Evolutionary conservation across 2,888 invertebrate genomes (phyloP), one percentile per base, ranked within the genome.

Genomic region (Buathra laborator): DNA sequence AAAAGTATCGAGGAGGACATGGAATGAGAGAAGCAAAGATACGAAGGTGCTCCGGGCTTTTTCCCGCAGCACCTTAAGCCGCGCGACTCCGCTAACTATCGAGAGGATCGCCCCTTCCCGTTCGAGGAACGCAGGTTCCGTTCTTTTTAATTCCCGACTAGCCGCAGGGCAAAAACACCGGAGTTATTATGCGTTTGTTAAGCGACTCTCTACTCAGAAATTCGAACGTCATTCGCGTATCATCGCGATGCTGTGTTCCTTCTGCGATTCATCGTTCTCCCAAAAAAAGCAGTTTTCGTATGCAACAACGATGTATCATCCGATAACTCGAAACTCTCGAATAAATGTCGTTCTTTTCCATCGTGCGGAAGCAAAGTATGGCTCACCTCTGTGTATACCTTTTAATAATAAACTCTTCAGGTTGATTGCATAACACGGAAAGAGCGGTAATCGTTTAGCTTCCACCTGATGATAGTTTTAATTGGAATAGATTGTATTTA

Each of bases 401-500:
- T 53, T 67, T 10, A 46, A 44, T 32, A 29, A 71, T 59, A 59
- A 72, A 66, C n/a, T 78, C 59, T 66, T 7, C 77, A 81, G 82
- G 62, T 66, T 32, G 79, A 76, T 85, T 83, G 76, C 79, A 68
- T 62, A 64, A 85, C 53, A 67, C 72, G 72, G 53, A 80, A 68
- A 85, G 14, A 29, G 7, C 29, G 66, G 29, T 66, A 59, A 83
- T 83, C 76, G 79, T 80, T 85, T 68, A 66, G 77, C 70, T 66
- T 86, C 84, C 83, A 87, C 84, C 83, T 80, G 81, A 88, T 83
- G 86, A 88, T 86, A 89, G 70, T 87, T 87, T 78, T 86, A 90
- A 92, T 92, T 90, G 88, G 86, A 81, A 70, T 89, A 88, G 87
- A 92, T 92, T 91, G 90, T 88, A 86, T 82, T 85, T 90, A 91